phyloP scores from a whole-genome alignment of 2,888 invertebrate species.

The Pammene fasciana region DNA sequence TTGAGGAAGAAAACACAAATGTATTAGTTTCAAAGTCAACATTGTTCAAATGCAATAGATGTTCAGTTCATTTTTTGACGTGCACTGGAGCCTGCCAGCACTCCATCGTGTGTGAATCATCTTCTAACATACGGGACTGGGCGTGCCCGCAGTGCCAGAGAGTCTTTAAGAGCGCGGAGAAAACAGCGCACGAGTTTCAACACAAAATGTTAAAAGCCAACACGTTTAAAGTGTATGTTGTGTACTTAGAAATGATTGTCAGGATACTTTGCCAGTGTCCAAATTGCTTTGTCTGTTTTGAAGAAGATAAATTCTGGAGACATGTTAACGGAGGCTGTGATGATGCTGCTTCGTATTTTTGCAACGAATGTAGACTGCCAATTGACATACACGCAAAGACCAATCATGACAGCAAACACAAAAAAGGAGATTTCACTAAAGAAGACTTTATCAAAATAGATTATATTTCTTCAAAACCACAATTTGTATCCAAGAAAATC shows the following conservation, averaged over 20 bases:
- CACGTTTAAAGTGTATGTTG: conserved; percentile 34
- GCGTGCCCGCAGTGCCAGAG: conserved; percentile 44
- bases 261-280: conserved; percentile 39
- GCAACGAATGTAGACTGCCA: conserved; percentile 29
- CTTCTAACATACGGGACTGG: conserved; percentile 17
- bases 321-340: conserved; percentile 30
- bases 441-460: conserved; percentile 39
- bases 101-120: conserved; percentile 35
- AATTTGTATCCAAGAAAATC: not conserved
- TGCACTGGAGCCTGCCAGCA: conserved; percentile 46
- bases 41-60: conserved; percentile 54
- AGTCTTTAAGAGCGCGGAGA: conserved; percentile 28
- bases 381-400: conserved; percentile 13
- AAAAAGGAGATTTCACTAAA: conserved; percentile 21
- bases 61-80: conserved; percentile 51
- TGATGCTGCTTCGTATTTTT: conserved; percentile 19
- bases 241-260: conserved; percentile 29
- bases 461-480: conserved; percentile 3
- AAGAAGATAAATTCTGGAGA: conserved; percentile 32
- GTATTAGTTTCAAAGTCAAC: conserved; percentile 49
- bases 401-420: conserved; percentile 32
- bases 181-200: conserved; percentile 22
- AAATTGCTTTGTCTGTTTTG: conserved; percentile 33
- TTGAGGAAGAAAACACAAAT: not conserved
- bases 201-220: not conserved